These are phyloP conservation scores for Isurus oxyrinchus DNA, from an alignment of 2,113 vertebrate genomes.

Conservation along the genomic window DNA sequence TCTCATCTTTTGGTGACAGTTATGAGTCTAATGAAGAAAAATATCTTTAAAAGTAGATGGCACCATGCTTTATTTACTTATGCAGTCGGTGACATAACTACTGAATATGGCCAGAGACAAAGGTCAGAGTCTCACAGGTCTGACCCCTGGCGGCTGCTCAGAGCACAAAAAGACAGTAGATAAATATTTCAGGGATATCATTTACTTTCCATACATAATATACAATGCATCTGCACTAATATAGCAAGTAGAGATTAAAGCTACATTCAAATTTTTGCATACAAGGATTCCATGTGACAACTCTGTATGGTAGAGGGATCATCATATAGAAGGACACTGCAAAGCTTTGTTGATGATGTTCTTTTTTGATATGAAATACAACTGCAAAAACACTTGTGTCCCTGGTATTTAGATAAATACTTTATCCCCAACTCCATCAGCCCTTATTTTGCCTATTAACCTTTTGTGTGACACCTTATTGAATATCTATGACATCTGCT, in stretches of 20 bases:
- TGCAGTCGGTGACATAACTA: not conserved
- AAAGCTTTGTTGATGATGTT: not conserved
- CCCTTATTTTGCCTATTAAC: no score
- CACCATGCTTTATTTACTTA: not conserved
- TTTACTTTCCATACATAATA: not conserved
- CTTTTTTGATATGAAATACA: not conserved
- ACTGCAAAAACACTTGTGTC: not conserved
- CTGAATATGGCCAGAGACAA: not conserved
- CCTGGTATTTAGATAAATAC: not conserved
- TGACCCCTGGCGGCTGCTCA: not conserved
- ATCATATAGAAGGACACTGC: not conserved
- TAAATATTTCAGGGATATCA: not conserved
- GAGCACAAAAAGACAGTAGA: not conserved
- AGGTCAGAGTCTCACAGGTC: not conserved
- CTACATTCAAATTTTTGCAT: not conserved
- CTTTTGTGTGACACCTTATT: no score
- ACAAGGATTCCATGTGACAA: not conserved
- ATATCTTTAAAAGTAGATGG: not conserved
- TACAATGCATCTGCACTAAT: not conserved
- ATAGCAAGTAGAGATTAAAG: not conserved
- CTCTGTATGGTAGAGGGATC: not conserved
- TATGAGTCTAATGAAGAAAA: not conserved
- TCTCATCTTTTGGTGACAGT: constrained; percentile 22
- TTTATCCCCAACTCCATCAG: no score
- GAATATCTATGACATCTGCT: no score